Base-by-base conservation (phyloP, 1,140 invertebrate genomes). In the Aphaenogaster ashmeadi region DNA sequence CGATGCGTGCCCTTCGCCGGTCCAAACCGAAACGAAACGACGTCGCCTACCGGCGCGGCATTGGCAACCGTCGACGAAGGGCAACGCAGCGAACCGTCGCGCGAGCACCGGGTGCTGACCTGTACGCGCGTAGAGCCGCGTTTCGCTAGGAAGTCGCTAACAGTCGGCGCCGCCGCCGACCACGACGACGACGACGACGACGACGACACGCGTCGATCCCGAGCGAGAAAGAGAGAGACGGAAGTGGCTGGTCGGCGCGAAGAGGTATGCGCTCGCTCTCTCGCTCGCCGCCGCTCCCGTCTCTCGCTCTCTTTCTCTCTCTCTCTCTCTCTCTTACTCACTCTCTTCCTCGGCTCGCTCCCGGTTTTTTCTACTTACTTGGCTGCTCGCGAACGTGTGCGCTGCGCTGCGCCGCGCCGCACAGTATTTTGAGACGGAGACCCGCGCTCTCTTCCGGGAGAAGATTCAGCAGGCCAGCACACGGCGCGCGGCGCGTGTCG, bases 351-450 rank as follows among this genome's bases (percentile, higher is more conserved):
- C 54, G 18, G 66, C 41, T 67, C 77, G 66, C 66, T 54, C 66
- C n/a, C 60, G 18, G 38, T 69, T 91, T 74, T 88, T 90, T 92
- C 58, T 89, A 91, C 91, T 93, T 93, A 93, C 92, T 93, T 93
- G 92, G 81, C 91, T 84, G 69, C 80, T 89, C 78, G 86, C 69
- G 54, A 88, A 89, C 66, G 90, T 83, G 52, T 91, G 88, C 90
- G 90, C 58, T 64, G 60, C 60, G 60, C 60, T 54, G 66, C 72
- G 60, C 44, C 56, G 71, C 52, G 52, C 52, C 15, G 52, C 60
- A 54, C 89, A 90, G 91, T 92, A 93, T 92, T 93, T 93, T 89
- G 89, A 93, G 92, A 93, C 90, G 90, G 84, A 89, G 91, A 85
- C 88, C 91, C 92, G 92, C 91, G 90, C 91, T 91, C 90, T 93